These are phyloP conservation scores for Diabrotica balteata DNA, from an alignment of 2,888 invertebrate species.

Conservation along the genomic window DNA sequence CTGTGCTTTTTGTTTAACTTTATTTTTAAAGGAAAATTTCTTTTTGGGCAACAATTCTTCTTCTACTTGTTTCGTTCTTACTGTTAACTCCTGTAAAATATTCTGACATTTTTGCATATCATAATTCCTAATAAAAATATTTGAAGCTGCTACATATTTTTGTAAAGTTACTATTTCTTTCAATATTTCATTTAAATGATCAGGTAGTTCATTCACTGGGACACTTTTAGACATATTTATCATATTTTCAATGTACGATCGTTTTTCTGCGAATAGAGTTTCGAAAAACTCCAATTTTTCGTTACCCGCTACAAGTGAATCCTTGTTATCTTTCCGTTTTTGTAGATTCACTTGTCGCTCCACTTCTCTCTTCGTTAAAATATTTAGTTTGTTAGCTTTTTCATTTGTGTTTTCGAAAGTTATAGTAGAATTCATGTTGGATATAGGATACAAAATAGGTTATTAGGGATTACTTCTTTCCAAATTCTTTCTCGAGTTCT, in stretches of 20 bases:
- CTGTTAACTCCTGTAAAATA: slow-evolving; percentile 73
- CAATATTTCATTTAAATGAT: slow-evolving; percentile 73
- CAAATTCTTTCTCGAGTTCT: slow-evolving; percentile 58
- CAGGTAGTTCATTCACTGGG: slow-evolving; percentile 63
- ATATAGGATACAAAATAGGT: slow-evolving; percentile 29
- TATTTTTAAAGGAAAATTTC: slow-evolving; percentile 85
- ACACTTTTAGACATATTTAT: slow-evolving; percentile 61
- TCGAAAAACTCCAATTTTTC: slow-evolving; percentile 77
- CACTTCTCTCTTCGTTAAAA: slow-evolving; percentile 65
- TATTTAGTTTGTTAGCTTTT: slow-evolving; percentile 59
- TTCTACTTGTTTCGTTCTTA: slow-evolving; percentile 75
- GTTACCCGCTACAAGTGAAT: slow-evolving; percentile 67
- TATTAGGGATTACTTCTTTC: slow-evolving; percentile 58
- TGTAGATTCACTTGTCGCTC: slow-evolving; percentile 72
- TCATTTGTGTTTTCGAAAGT: slow-evolving; percentile 49
- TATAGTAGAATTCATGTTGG: slow-evolving; percentile 26
- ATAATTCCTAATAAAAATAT: slow-evolving; percentile 81
- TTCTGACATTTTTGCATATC: slow-evolving; percentile 82
- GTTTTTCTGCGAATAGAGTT: slow-evolving; percentile 71
- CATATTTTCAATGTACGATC: slow-evolving; percentile 70
- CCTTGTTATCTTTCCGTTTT: slow-evolving; percentile 70
- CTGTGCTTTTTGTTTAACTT: slow-evolving; percentile 60
- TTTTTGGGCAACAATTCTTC: slow-evolving; percentile 79
- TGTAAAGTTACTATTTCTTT: slow-evolving; percentile 78
- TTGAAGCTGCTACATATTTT: slow-evolving; percentile 80